Conservation (phyloP, 2,888 invertebrate species). For the Xanthia togata region DNA sequence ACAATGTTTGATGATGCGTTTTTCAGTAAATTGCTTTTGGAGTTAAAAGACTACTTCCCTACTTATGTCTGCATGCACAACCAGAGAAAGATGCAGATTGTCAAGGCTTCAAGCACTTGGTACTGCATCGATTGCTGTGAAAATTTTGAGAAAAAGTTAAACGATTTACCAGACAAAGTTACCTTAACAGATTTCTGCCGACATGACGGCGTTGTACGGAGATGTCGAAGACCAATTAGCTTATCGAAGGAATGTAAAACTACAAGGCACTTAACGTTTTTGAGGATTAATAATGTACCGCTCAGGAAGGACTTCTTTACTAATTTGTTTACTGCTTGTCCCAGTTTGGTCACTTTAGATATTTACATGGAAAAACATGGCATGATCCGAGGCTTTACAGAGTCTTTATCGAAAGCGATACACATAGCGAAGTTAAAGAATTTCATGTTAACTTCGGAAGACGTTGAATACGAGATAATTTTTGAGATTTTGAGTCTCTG, state of each 20-base stretch:
- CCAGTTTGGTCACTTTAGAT: constrained; percentile 70
- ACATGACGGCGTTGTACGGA: constrained; percentile 64
- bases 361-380: constrained; percentile 69
- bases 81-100: constrained; percentile 65
- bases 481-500: constrained; percentile 70
- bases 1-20: constrained; percentile 70
- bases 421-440: constrained; percentile 70
- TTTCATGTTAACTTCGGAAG: constrained; percentile 71
- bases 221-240: constrained; percentile 64
- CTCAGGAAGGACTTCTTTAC: constrained; percentile 69
- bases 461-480: constrained; percentile 71
- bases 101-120: constrained; percentile 69
- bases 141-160: constrained; percentile 66
- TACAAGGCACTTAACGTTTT: constrained; percentile 68
- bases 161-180: constrained; percentile 68
- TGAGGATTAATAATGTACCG: constrained; percentile 71
- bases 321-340: constrained; percentile 68
- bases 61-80: constrained; percentile 73
- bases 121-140: constrained; percentile 73
- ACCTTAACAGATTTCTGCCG: constrained; percentile 74
- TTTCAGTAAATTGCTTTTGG: constrained; percentile 61
- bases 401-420: constrained; percentile 64
- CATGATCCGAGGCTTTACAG: constrained; percentile 61
- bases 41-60: constrained; percentile 73
- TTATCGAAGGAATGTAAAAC: constrained; percentile 61